Base-by-base conservation (phyloP, 2,888 invertebrate species). In the Globia sparganii region DNA sequence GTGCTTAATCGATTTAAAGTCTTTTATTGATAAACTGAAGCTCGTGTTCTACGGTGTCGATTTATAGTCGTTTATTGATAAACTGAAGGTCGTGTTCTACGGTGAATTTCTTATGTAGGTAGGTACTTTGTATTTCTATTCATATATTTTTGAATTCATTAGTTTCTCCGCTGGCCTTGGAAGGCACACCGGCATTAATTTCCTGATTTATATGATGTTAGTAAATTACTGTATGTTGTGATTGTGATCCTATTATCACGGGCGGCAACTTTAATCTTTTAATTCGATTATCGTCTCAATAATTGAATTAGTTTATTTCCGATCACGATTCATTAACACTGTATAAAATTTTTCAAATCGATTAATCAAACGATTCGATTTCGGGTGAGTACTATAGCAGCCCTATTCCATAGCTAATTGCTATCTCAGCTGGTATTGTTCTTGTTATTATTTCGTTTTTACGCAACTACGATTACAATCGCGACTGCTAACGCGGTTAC, bases 381-480 rank as follows among this genome's bases (percentile, higher is more conserved):
- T 75, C 40, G 25, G 43, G 34, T 77, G 49, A n/a, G 65, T 34
- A 73, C 34, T 40, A 40, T 77, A 71, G 74, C 88, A 87, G 62
- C 86, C 81, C 86, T 88, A 83, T 15, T 53, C 84, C 81, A 79
- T 84, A 75, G 87, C 89, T 93, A 93, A 93, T 94, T 92, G 91
- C 87, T 87, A 87, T 84, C 86, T 86, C 81, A 73, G 73, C 85
- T 81, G 83, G 87, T 90, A 91, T 91, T 93, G 92, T 92, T 92
- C 91, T 91, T 88, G 84, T 91, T 90, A 88, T 89, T 88, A 88
- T 88, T 87, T 83, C 74, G 87, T 92, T 92, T 92, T 93, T 93
- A 89, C 89, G 89, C 90, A 92, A 92, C 77, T 76, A 40, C 59
- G 83, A 87, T 90, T 74, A 87, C 83, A 88, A 88, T 88, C 70